Evolutionary conservation across 2,888 invertebrate species (phyloP).

Genomic region (Galerucella pusilla): DNA sequence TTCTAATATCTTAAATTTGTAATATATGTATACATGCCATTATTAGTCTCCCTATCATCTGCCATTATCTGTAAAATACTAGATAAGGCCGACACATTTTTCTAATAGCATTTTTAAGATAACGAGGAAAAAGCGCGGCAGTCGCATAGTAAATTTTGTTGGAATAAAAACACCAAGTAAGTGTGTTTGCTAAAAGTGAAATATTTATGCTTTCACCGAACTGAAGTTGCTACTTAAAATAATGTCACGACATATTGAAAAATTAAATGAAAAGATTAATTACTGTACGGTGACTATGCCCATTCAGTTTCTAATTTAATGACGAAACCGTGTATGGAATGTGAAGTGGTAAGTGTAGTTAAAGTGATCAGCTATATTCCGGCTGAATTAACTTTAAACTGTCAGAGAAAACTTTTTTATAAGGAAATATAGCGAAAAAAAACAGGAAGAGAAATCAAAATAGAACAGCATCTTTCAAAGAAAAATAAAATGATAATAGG

Average conservation of each 20-base stretch:
- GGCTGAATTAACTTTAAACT: neutral
- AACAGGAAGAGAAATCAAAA: too few species aligned
- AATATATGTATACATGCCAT: too few species aligned
- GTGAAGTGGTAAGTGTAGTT: conserved; percentile 20
- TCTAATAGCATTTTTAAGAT: conserved; percentile 4
- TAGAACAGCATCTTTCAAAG: too few species aligned
- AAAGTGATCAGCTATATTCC: neutral
- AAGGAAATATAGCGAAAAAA: too few species aligned
- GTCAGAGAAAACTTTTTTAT: too few species aligned
- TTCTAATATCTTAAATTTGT: too few species aligned
- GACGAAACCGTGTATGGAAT: conserved; percentile 25
- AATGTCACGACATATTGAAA: conserved; percentile 20
- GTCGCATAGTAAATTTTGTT: neutral
- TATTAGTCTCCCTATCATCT: neutral
- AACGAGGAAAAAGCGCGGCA: neutral
- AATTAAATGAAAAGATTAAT: conserved; percentile 28
- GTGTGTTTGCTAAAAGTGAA: neutral
- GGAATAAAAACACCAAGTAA: conserved; percentile 2
- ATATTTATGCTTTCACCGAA: conserved; percentile 4
- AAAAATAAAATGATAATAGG: too few species aligned
- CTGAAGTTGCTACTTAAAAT: conserved; percentile 16
- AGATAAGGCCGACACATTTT: neutral
- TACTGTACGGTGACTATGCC: conserved; percentile 22
- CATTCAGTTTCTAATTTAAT: conserved; percentile 28
- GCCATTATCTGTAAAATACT: neutral